phyloP scores from a whole-genome alignment of 2,113 vertebrate genomes.

The Naja naja region DNA sequence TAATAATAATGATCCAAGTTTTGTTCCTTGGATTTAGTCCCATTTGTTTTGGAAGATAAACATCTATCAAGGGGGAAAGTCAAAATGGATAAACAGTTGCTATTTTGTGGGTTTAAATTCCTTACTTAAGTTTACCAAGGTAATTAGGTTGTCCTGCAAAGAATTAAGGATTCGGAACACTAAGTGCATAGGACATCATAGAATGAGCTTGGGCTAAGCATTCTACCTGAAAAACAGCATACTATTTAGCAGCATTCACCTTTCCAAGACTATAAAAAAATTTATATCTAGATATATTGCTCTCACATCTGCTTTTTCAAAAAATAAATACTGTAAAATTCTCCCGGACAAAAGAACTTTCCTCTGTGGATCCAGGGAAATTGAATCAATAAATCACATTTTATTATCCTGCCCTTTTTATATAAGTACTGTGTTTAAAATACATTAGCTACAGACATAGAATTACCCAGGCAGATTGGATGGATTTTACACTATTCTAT shows the following conservation, averaged over 20 bases:
- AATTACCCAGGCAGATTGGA: neutral
- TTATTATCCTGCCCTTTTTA: neutral
- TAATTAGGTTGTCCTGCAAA: neutral
- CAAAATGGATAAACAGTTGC: neutral
- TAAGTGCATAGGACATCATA: neutral
- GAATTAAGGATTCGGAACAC: neutral
- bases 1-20: neutral
- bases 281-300: neutral
- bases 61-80: neutral
- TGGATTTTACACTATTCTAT: neutral
- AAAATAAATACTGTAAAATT: neutral
- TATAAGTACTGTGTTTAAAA: neutral
- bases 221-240: neutral
- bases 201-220: neutral
- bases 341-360: neutral
- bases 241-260: neutral
- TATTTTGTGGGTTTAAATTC: neutral
- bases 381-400: neutral
- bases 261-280: neutral
- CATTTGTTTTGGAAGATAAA: neutral
- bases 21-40: neutral
- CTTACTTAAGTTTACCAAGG: neutral
- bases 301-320: neutral
- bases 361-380: neutral
- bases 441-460: neutral